Base-by-base conservation (phyloP, 2,888 invertebrate species). In the Aelia acuminata region DNA sequence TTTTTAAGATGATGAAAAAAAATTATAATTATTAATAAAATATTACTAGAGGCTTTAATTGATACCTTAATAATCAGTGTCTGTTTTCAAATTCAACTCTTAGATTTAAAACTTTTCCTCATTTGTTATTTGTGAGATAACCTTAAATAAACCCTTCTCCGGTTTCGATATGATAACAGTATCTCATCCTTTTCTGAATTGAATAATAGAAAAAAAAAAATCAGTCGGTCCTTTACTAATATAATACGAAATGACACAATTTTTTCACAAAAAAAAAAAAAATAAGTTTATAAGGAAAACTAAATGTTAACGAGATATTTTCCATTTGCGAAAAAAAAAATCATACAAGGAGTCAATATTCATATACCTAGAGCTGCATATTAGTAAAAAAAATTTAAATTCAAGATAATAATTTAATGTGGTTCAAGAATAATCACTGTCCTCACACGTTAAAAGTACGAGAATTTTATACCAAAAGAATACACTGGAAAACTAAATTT, bases 111-210 rank as follows among this genome's bases (percentile, higher is more conserved):
- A 70, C 4, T 70, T 70, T 18, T 70, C 22, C 63, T 63, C 15
- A 63, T 63, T 63, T 26, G 15, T 31, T 63, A 31, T 63, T 31
- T 63, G 26, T 31, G 63, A 35, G 63, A 70, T 70, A 70, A 70
- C 63, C 63, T 70, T 70, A 70, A 70, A 35, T 70, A 70, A 70
- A 70, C 63, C 63, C 63, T 35, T 18, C 63, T 35, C 63, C 63
- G 63, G 63, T 70, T 70, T 70, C 35, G 63, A 70, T 70, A 70
- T 35, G 63, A 70, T 70, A 70, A 70, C 31, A 15, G 0, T 70
- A 70, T 70, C 63, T 31, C 63, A 35, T 70, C 35, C 63, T 70
- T 70, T 70, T 70, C 63, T 35, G 18, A 70, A 70, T 70, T 35
- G 31, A 70, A 35, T 70, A 70, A 70, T 70, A 70, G 18, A 70